Evolutionary conservation across 1,140 invertebrate genomes (phyloP).

Genomic region (Melipona quadrifasciata): DNA sequence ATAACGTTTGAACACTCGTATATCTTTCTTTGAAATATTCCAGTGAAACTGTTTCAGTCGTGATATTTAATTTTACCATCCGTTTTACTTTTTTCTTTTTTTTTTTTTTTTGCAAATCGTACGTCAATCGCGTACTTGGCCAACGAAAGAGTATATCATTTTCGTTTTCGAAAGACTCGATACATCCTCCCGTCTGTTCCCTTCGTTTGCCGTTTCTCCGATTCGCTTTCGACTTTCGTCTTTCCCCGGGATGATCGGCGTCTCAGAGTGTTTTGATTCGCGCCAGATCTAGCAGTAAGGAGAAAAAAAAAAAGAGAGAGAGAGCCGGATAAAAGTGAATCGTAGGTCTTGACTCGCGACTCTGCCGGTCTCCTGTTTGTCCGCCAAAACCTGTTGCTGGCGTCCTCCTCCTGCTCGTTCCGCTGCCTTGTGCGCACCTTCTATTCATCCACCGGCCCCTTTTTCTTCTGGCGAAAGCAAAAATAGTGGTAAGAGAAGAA

Average conservation of each 20-base stretch:
- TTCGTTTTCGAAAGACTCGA: background rate
- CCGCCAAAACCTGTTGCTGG: constrained; percentile 62
- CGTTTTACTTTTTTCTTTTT: too few relatives aligned
- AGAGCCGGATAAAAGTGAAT: constrained; percentile 41
- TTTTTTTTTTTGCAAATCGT: background rate
- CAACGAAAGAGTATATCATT: background rate
- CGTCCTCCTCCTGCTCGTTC: constrained; percentile 33
- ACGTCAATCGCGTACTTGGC: background rate
- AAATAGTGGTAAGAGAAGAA: constrained; percentile 37
- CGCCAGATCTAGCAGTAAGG: constrained; percentile 3
- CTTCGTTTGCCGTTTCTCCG: background rate
- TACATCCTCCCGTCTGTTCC: background rate
- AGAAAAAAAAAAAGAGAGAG: constrained; percentile 22
- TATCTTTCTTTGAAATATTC: too few relatives aligned
- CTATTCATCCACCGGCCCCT: constrained; percentile 44
- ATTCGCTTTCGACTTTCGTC: constrained; percentile 1
- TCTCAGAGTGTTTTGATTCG: constrained; percentile 49
- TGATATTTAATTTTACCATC: too few relatives aligned
- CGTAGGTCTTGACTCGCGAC: constrained; percentile 55
- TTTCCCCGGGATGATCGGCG: background rate
- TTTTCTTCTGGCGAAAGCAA: constrained; percentile 58
- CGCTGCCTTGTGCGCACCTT: constrained; percentile 17
- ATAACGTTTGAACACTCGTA: too few relatives aligned
- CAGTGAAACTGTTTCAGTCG: too few relatives aligned
- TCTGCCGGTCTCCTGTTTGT: constrained; percentile 42